These are phyloP conservation scores for Plagiodera versicolora DNA, from an alignment of 2,888 invertebrate species.

Conservation along the genomic window DNA sequence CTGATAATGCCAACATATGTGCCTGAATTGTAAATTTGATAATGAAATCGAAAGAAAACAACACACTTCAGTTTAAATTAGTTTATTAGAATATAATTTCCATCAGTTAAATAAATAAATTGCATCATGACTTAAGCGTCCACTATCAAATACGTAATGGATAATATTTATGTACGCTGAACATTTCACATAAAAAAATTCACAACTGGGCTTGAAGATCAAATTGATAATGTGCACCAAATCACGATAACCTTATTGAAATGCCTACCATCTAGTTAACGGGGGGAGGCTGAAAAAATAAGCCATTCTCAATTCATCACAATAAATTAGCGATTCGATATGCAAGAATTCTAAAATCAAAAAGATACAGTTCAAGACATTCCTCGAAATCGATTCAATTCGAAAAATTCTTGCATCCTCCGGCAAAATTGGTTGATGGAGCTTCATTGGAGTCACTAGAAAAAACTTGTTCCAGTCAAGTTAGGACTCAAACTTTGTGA, in stretches of 20 bases:
- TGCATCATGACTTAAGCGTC: slow-evolving; percentile 52
- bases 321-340: not conserved
- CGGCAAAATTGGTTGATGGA: slow-evolving; percentile 11
- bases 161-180: slow-evolving; percentile 27
- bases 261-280: not conserved
- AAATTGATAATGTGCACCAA: not conserved
- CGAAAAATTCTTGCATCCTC: slow-evolving; percentile 11
- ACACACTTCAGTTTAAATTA: slow-evolving; percentile 37
- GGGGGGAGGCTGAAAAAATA: not conserved
- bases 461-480: slow-evolving; percentile 39
- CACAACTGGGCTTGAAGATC: not conserved
- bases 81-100: slow-evolving; percentile 55
- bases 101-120: slow-evolving; percentile 54
- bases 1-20: too few species aligned
- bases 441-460: slow-evolving; percentile 17
- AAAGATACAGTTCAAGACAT: not conserved
- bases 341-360: slow-evolving; percentile 1
- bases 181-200: slow-evolving; percentile 11
- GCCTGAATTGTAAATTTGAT: too few species aligned
- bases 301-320: slow-evolving; percentile 4
- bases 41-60: not conserved
- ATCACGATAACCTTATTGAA: not conserved
- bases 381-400: not conserved
- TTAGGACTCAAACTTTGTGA: slow-evolving; percentile 34
- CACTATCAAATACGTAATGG: slow-evolving; percentile 47